phyloP scores from a whole-genome alignment of 2,797 vertebrate genomes.

The Fratercula arctica region DNA sequence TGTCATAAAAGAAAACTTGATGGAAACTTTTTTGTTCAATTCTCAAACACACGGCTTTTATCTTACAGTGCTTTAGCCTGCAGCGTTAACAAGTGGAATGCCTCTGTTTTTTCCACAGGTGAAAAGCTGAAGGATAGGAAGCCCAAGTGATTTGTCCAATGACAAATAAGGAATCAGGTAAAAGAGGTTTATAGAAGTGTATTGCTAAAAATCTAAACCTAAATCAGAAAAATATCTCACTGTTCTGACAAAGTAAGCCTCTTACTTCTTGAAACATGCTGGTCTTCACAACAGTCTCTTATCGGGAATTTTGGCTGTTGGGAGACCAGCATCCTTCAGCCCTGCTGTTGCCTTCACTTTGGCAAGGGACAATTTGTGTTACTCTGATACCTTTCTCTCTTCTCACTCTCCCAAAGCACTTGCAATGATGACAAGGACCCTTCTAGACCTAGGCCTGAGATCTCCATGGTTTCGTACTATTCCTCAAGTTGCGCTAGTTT shows the following conservation, averaged over 20 bases:
- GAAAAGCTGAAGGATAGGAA: not conserved
- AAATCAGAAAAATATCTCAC: not conserved
- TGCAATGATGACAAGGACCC: not conserved
- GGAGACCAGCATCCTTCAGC: not conserved
- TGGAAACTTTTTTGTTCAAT: not conserved
- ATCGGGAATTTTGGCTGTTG: not conserved
- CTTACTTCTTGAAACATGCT: not conserved
- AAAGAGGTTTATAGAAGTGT: not conserved
- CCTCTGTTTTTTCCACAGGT: not conserved
- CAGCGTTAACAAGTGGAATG: not conserved
- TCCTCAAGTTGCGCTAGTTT: rapidly evolving
- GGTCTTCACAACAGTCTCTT: not conserved
- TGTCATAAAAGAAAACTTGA: not conserved
- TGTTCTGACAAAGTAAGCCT: not conserved
- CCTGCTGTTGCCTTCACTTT: not conserved
- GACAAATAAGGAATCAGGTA: not conserved
- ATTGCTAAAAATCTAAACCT: not conserved
- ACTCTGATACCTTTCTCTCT: not conserved
- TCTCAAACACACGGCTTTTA: not conserved
- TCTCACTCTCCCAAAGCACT: not conserved
- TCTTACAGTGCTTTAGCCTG: not conserved
- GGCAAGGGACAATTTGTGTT: not conserved
- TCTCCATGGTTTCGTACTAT: not conserved
- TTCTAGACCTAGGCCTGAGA: not conserved
- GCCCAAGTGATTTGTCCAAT: not conserved